Percentiles rank a stretch among this genome's conserved stretches.
These are phyloP conservation scores for Autographa pulchrina DNA, from an alignment of 2,888 invertebrate species.

Conservation along the genomic window DNA sequence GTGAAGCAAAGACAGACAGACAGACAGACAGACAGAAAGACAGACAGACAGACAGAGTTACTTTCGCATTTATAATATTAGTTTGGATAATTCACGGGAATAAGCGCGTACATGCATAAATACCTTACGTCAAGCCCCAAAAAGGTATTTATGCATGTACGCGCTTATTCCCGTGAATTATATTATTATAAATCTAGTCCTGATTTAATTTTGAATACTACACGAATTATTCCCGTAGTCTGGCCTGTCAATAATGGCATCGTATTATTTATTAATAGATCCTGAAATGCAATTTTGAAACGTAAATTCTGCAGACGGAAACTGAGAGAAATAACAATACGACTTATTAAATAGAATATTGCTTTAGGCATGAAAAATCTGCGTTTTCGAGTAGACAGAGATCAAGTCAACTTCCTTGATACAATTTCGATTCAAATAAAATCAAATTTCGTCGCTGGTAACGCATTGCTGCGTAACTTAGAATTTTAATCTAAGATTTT, in stretches of 20 bases:
- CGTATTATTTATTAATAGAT: background rate
- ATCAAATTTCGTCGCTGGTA: background rate
- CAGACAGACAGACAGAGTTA: no score
- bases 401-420: background rate
- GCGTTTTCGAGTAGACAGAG: background rate
- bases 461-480: background rate
- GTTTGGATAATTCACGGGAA: no score
- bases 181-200: constrained; percentile 7
- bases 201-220: background rate
- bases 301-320: background rate
- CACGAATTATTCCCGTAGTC: background rate
- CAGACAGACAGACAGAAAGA: no score
- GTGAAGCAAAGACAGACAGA: no score
- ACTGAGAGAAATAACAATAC: background rate
- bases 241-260: background rate
- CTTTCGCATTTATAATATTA: no score
- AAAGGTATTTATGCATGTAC: no score
- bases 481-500: background rate
- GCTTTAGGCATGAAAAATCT: background rate
- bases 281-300: background rate
- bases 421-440: constrained; percentile 2
- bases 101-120: no score
- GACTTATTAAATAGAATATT: background rate
- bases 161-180: no score
- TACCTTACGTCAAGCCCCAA: no score